Conservation (phyloP, 2,888 invertebrate species). For the Scotopteryx bipunctaria region DNA sequence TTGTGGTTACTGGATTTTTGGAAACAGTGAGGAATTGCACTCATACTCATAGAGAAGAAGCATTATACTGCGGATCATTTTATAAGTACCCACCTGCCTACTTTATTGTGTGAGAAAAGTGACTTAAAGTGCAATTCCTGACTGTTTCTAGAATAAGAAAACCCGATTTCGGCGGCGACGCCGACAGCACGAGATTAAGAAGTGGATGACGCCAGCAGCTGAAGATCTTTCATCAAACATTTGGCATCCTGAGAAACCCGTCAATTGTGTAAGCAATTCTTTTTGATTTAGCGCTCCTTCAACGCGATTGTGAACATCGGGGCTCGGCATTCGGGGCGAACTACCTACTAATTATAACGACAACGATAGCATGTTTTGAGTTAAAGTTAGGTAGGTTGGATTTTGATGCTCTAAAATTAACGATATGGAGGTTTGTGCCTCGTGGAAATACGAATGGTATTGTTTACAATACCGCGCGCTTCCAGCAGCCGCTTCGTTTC, state of each 20-base stretch:
- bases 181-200: constrained; percentile 47
- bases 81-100: no score
- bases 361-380: no score
- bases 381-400: no score
- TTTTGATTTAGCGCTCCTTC: not conserved
- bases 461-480: no score
- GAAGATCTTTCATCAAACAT: constrained; percentile 62
- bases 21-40: constrained; percentile 70
- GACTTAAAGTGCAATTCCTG: constrained; percentile 67
- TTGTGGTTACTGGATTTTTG: not conserved
- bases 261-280: constrained; percentile 19
- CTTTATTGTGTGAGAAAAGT: no score
- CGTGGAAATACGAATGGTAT: no score
- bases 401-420: no score
- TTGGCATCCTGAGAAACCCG: constrained; percentile 44
- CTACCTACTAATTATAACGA: no score
- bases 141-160: constrained; percentile 58
- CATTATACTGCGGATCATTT: not conserved
- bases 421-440: no score
- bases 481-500: no score
- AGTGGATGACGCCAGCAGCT: constrained; percentile 70
- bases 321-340: no score
- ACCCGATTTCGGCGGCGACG: constrained; percentile 37
- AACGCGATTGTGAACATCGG: no score
- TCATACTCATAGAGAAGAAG: constrained; percentile 22